Evolutionary conservation across 2,113 vertebrate genomes (phyloP).

Genomic region (Baryphthengus martii): DNA sequence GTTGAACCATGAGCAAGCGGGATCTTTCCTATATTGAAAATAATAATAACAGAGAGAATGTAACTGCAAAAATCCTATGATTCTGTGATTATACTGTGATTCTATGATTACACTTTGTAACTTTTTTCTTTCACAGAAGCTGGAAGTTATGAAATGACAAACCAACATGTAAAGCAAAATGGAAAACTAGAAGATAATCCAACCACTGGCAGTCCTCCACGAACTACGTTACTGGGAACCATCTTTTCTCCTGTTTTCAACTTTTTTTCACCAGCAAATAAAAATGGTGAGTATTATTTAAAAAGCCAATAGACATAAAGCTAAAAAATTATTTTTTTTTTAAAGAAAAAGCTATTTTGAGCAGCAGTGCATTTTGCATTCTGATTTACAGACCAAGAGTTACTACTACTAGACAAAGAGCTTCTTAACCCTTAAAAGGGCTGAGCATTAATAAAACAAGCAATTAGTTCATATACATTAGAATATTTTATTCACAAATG

Average conservation of each 20-base stretch:
- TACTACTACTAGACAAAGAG: not conserved
- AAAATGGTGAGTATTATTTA: constrained; percentile 83
- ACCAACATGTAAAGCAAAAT: constrained; percentile 90
- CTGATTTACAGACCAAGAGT: not conserved
- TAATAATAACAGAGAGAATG: not conserved
- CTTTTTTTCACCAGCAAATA: constrained; percentile 98
- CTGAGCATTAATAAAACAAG: not conserved
- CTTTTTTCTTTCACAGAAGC: constrained; percentile 75
- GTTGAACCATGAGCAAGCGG: not conserved
- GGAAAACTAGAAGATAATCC: constrained; percentile 89
- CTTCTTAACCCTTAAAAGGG: not conserved
- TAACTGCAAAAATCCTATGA: not conserved
- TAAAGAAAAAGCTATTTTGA: not conserved
- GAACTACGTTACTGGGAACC: constrained; percentile 91
- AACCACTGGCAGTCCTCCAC: constrained; percentile 82
- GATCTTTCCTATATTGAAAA: not conserved
- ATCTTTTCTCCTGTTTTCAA: constrained; percentile 98
- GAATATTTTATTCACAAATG: not conserved
- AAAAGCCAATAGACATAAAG: not conserved
- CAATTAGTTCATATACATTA: not conserved
- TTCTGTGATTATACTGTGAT: not conserved
- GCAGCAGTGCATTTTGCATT: not conserved
- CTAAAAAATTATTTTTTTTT: not conserved
- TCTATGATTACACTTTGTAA: not conserved
- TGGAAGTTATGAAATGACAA: constrained; percentile 88